Conservation (phyloP, 2,888 invertebrate species). For the Venustoraphidia nigricollis region DNA sequence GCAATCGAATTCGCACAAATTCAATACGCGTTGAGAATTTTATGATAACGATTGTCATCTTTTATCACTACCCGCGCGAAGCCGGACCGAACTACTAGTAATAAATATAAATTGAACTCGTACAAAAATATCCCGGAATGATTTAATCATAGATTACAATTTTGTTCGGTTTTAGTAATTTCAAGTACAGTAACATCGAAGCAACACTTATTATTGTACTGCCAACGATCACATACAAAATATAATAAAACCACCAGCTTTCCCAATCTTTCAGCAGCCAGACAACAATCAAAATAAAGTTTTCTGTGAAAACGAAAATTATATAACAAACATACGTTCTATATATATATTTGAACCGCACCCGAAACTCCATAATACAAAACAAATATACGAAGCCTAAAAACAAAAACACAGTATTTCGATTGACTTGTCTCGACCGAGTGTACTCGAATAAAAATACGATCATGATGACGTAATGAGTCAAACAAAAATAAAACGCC, state of each 20-base stretch:
- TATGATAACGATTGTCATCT: no score
- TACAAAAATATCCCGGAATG: no score
- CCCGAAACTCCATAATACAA: slow-evolving; percentile 63
- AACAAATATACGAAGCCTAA: slow-evolving; percentile 60
- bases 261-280: slow-evolving; percentile 46
- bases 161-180: slow-evolving; percentile 41
- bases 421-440: slow-evolving; percentile 35
- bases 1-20: no score
- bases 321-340: slow-evolving; percentile 56
- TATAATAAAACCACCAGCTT: slow-evolving; percentile 55
- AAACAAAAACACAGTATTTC: slow-evolving; percentile 46
- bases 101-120: no score
- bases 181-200: slow-evolving; percentile 47
- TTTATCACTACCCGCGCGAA: no score
- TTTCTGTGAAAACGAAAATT: slow-evolving; percentile 46
- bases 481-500: slow-evolving; percentile 38
- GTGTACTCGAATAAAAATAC: slow-evolving; percentile 47
- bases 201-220: slow-evolving; percentile 41
- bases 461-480: slow-evolving; percentile 51
- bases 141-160: slow-evolving; percentile 18
- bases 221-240: slow-evolving; percentile 42
- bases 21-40: no score
- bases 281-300: slow-evolving; percentile 47
- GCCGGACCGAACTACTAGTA: no score
- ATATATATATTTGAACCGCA: slow-evolving; percentile 56